Conservation (phyloP, 2,113 vertebrate species). For the Tachycineta bicolor region DNA sequence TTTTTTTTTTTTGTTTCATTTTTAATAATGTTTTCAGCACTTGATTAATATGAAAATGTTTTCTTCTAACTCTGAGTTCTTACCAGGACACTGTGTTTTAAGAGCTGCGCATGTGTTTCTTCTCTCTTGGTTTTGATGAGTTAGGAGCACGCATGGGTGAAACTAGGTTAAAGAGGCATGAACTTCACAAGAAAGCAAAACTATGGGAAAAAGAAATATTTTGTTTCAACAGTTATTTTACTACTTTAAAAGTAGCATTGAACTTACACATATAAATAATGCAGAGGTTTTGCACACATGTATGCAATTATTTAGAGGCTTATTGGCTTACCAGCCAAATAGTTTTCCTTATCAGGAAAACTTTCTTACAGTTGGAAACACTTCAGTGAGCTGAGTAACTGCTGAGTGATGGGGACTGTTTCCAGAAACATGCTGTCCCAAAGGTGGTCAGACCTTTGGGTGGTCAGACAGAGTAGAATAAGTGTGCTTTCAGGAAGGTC, state of each 20-base stretch:
- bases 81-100: not conserved
- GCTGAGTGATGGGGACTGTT: not conserved
- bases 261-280: not conserved
- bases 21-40: not conserved
- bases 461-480: not conserved
- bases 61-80: not conserved
- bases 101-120: not conserved
- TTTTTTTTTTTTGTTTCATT: not conserved
- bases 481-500: not conserved
- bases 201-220: not conserved
- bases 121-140: not conserved
- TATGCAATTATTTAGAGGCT: not conserved
- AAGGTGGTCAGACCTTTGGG: not conserved
- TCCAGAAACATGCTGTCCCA: not conserved
- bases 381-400: not conserved
- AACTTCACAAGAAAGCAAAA: not conserved
- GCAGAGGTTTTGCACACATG: not conserved
- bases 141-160: not conserved
- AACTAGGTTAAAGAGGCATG: not conserved
- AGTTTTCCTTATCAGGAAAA: not conserved
- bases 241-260: not conserved
- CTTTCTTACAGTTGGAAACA: not conserved
- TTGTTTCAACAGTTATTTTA: not conserved
- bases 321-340: not conserved
- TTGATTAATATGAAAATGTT: not conserved